These are phyloP conservation scores for Drosophila subobscura DNA, from an alignment of 1,140 invertebrate species.

Conservation along the genomic window DNA sequence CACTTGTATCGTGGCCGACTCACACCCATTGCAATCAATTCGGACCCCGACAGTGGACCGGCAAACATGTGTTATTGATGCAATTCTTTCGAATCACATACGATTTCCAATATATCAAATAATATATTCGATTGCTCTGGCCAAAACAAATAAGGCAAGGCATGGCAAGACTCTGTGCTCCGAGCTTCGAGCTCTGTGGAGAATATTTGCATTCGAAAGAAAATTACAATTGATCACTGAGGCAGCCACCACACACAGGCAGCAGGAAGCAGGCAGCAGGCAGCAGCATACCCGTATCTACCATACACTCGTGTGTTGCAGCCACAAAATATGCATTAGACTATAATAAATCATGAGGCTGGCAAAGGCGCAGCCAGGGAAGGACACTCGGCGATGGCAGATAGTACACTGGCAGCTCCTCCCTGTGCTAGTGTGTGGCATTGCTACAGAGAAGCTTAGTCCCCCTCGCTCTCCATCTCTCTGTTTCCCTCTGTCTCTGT, in stretches of 20 bases:
- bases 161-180: constrained; percentile 16
- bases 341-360: constrained; percentile 76
- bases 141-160: constrained; percentile 53
- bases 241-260: not conserved
- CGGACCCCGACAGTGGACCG: constrained; percentile 19
- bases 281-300: constrained; percentile 15
- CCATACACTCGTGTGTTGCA: constrained; percentile 20
- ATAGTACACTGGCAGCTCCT: not conserved
- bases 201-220: constrained; percentile 76
- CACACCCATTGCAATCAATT: too few relatives aligned
- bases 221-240: constrained; percentile 77
- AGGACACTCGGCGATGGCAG: constrained; percentile 26
- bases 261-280: not conserved
- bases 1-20: too few relatives aligned
- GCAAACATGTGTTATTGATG: constrained; percentile 69
- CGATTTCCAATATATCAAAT: constrained; percentile 50
- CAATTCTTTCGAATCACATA: constrained; percentile 48
- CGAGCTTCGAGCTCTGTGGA: not conserved
- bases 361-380: constrained; percentile 41
- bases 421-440: too few relatives aligned
- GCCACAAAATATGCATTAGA: constrained; percentile 77
- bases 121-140: constrained; percentile 49
- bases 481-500: not conserved
- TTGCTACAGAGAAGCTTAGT: too few relatives aligned
- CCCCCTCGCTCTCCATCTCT: too few relatives aligned